Evolutionary conservation across 2,113 vertebrate species (phyloP).

Genomic region (Scomber scombrus): DNA sequence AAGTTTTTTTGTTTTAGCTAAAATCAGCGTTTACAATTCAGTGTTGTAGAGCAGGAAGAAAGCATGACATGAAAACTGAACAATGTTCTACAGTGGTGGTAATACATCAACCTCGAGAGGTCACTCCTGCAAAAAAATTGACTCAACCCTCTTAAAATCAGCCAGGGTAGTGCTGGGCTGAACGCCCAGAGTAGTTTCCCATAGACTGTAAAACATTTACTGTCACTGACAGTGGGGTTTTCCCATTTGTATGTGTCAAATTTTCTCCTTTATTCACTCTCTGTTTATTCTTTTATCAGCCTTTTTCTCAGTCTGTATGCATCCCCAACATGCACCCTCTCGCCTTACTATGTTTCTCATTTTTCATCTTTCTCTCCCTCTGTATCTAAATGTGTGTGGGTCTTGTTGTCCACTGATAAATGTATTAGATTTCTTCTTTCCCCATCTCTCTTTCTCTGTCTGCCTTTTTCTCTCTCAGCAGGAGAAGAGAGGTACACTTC

Average conservation of each 20-base stretch:
- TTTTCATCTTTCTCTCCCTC: neutral
- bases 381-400: slow-evolving; percentile 37
- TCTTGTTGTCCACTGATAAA: slow-evolving; percentile 42
- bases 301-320: slow-evolving; percentile 14
- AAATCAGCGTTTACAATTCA: slow-evolving; percentile 5
- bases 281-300: slow-evolving; percentile 47
- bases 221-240: slow-evolving; percentile 53
- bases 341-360: slow-evolving; percentile 14
- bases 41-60: slow-evolving; percentile 21
- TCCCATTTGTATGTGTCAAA: slow-evolving; percentile 51
- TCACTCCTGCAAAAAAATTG: slow-evolving; percentile 41
- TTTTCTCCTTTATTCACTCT: slow-evolving; percentile 32
- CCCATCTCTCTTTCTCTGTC: slow-evolving; percentile 6
- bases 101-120: slow-evolving; percentile 47
- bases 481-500: slow-evolving; percentile 46
- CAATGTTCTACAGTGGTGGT: slow-evolving; percentile 27
- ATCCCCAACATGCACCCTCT: neutral
- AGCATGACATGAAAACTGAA: slow-evolving; percentile 43
- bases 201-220: slow-evolving; percentile 67
- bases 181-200: slow-evolving; percentile 58
- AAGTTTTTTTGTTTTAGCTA: neutral
- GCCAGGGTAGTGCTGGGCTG: slow-evolving; percentile 51
- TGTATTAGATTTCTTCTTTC: slow-evolving; percentile 21
- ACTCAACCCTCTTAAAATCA: slow-evolving; percentile 40
- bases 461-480: slow-evolving; percentile 28